These are phyloP conservation scores for Chascanopsetta lugubris DNA, from an alignment of 2,113 vertebrate genomes.

Conservation along the genomic window DNA sequence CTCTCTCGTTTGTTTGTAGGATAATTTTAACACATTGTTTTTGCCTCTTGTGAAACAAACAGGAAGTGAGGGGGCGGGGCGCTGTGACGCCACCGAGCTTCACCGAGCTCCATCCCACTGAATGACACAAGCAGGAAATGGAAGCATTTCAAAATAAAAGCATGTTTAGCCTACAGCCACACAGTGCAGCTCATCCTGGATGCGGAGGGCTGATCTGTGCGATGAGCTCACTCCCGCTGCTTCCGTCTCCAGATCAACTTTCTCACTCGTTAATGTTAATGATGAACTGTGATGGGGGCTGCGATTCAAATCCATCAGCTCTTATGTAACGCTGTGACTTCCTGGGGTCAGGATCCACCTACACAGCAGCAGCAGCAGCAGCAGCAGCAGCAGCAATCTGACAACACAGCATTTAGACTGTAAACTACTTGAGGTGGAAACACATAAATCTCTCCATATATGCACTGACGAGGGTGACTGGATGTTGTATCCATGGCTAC, in stretches of 20 bases:
- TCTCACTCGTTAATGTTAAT: constrained; percentile 52
- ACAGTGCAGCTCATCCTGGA: too few species aligned
- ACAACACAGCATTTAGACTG: constrained; percentile 73
- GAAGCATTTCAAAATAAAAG: too few species aligned
- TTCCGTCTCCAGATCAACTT: constrained; percentile 47
- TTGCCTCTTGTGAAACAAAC: too few species aligned
- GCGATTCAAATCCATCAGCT: constrained; percentile 66
- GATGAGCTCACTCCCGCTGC: background rate
- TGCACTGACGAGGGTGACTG: constrained; percentile 68
- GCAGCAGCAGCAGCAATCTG: too few species aligned
- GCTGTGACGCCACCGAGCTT: too few species aligned
- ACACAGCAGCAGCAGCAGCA: too few species aligned
- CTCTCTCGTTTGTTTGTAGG: too few species aligned
- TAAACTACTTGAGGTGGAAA: constrained; percentile 68
- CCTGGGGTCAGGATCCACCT: constrained; percentile 71
- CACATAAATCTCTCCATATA: constrained; percentile 72
- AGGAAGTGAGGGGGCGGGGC: too few species aligned
- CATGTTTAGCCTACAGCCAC: too few species aligned
- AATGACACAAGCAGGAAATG: too few species aligned
- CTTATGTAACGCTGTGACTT: constrained; percentile 71
- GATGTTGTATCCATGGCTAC: constrained; percentile 78
- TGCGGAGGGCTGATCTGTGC: background rate
- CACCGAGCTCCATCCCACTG: too few species aligned
- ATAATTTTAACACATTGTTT: too few species aligned
- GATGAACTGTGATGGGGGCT: constrained; percentile 55